A percentile compares a stretch with the other conserved stretches of the same genome.
Conservation (phyloP, 1,140 invertebrate species). For the Leptopilina boulardi region DNA sequence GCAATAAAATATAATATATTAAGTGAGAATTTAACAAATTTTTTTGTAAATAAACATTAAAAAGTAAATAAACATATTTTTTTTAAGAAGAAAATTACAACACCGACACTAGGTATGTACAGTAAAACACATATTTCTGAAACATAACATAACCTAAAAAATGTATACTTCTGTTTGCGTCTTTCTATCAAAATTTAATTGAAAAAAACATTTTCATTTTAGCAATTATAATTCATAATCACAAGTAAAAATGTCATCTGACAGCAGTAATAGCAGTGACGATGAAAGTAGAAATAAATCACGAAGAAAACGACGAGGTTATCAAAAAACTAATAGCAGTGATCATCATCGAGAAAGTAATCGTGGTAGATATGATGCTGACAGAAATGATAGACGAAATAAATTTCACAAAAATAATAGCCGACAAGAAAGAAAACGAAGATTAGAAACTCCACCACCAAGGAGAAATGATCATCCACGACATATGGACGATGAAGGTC, state of each 20-base stretch:
- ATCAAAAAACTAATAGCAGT: slow-evolving; percentile 44
- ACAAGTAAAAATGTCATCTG: slow-evolving; percentile 37
- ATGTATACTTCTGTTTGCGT: neutral
- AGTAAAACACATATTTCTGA: neutral
- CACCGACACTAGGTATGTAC: neutral
- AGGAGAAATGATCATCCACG: slow-evolving; percentile 51
- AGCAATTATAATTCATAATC: too few relatives aligned
- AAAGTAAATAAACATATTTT: too few relatives aligned
- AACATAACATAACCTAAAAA: neutral
- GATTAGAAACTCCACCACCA: slow-evolving; percentile 47
- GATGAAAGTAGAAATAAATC: slow-evolving; percentile 45
- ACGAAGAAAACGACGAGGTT: slow-evolving; percentile 48
- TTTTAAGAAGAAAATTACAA: neutral
- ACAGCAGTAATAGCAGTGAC: slow-evolving; percentile 36
- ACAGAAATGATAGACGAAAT: slow-evolving; percentile 49
- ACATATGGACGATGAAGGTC: slow-evolving; percentile 50
- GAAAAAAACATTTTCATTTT: too few relatives aligned
- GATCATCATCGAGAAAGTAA: slow-evolving; percentile 50
- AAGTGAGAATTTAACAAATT: neutral
- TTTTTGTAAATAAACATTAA: neutral
- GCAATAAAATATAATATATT: neutral
- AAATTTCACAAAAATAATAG: slow-evolving; percentile 50
- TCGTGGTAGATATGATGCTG: slow-evolving; percentile 51
- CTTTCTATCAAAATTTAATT: too few relatives aligned
- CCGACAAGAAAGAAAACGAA: slow-evolving; percentile 39